Evolutionary conservation across 2,797 vertebrate species (phyloP).

Genomic region (Prunella strophiata): DNA sequence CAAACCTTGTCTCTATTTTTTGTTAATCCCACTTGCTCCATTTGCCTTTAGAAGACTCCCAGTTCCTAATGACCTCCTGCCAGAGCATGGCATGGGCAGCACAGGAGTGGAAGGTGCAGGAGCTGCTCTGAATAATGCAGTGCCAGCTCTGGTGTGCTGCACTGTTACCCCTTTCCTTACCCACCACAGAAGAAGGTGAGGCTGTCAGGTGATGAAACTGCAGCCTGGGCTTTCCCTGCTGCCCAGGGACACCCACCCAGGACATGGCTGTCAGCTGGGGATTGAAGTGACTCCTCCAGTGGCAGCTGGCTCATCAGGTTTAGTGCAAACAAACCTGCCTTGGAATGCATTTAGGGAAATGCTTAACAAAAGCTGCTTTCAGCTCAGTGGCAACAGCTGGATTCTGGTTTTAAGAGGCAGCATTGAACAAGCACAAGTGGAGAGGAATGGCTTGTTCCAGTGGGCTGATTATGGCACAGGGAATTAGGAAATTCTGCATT

Average conservation of each 20-base stretch:
- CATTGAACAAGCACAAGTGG: neutral
- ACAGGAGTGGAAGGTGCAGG: neutral
- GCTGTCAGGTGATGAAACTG: neutral
- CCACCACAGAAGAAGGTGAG: neutral
- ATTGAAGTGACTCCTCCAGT: neutral
- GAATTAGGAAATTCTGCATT: neutral
- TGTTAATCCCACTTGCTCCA: neutral
- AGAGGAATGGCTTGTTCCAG: neutral
- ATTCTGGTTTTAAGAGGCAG: conserved; percentile 11
- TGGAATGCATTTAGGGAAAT: neutral
- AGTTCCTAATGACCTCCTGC: neutral
- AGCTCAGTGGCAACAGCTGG: conserved; percentile 25
- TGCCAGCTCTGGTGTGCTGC: neutral
- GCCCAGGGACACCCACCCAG: neutral
- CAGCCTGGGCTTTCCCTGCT: neutral
- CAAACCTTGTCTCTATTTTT: neutral
- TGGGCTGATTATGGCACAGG: neutral
- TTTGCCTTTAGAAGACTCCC: neutral
- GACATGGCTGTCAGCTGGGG: neutral
- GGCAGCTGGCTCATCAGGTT: conserved; percentile 22
- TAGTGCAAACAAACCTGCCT: neutral
- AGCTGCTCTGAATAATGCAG: neutral
- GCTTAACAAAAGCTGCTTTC: conserved; percentile 8
- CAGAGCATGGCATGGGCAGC: neutral
- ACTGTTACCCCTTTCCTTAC: neutral